Percentiles rank a stretch among this genome's conserved stretches.
Conservation (phyloP, 2,113 vertebrate genomes). For the Philantomba maxwellii region DNA sequence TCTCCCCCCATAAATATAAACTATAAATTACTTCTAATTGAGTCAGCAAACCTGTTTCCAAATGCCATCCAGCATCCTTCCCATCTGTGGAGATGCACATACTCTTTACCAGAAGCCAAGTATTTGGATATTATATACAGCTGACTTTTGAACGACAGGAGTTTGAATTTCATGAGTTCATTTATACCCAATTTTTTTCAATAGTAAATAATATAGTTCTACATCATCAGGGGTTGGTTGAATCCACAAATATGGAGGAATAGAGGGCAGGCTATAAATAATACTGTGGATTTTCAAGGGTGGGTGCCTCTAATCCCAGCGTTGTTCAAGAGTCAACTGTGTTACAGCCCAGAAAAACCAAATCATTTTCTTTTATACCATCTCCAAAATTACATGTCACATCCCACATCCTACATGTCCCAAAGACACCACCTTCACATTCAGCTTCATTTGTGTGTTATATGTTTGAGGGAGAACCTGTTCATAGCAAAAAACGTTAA, state of each 20-base stretch:
- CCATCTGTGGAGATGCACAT: not conserved
- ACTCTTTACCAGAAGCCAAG: not conserved
- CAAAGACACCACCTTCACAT: not conserved
- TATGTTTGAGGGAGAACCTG: not conserved
- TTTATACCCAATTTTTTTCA: not conserved
- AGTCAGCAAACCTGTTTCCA: not conserved
- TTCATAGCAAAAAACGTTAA: not conserved
- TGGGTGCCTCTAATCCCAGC: not conserved
- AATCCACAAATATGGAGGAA: not conserved
- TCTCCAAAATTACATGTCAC: not conserved
- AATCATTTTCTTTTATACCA: not conserved
- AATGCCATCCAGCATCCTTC: not conserved
- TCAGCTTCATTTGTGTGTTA: not conserved
- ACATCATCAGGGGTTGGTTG: not conserved
- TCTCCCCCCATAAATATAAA: not conserved
- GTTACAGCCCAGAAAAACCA: not conserved
- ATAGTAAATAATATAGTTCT: not conserved
- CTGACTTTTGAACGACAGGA: not conserved
- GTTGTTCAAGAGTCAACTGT: not conserved
- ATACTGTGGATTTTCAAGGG: not conserved
- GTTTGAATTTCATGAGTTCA: not conserved
- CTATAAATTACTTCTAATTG: not conserved
- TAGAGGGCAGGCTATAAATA: not conserved
- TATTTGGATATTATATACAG: not conserved
- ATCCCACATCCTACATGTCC: not conserved